phyloP scores from a whole-genome alignment of 2,797 vertebrate genomes.

The Hoplostethus mediterraneus region DNA sequence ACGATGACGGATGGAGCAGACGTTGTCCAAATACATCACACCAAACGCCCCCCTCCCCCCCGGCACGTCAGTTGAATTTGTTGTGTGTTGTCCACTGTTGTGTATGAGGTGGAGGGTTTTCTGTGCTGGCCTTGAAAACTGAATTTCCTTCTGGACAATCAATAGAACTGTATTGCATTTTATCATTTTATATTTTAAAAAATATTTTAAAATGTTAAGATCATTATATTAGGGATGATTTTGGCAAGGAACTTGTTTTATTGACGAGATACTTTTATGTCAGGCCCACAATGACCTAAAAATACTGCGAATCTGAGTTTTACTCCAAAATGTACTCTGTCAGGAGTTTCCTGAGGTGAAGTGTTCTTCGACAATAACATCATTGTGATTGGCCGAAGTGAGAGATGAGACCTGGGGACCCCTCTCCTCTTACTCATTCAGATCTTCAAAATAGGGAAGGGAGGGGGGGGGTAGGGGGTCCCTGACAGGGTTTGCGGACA shows the following conservation, averaged over 20 bases:
- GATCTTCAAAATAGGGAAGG: slow-evolving; percentile 36
- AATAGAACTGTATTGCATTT: background rate
- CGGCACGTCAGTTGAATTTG: slow-evolving; percentile 1
- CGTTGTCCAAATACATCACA: slow-evolving; percentile 63
- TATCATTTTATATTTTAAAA: background rate
- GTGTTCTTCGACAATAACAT: slow-evolving; percentile 51
- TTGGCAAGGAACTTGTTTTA: no score
- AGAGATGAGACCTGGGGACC: slow-evolving; percentile 60
- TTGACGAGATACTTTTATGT: no score
- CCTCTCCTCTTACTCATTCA: slow-evolving; percentile 51
- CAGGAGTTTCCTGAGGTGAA: slow-evolving; percentile 46
- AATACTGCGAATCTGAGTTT: no score
- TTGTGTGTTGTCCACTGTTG: background rate
- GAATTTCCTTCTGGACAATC: background rate
- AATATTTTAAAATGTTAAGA: background rate
- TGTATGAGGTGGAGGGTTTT: background rate
- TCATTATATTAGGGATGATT: background rate
- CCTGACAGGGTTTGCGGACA: slow-evolving; percentile 36
- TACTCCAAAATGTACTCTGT: background rate
- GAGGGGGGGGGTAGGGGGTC: background rate
- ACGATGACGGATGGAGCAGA: slow-evolving; percentile 66
- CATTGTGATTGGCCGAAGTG: slow-evolving; percentile 54
- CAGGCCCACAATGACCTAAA: no score
- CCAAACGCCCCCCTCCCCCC: slow-evolving; percentile 17
- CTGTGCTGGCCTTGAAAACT: no score